Evolutionary conservation across 2,888 invertebrate genomes (phyloP), one percentile per base, ranked within the genome.

Genomic region (Nomada hirtipes): DNA sequence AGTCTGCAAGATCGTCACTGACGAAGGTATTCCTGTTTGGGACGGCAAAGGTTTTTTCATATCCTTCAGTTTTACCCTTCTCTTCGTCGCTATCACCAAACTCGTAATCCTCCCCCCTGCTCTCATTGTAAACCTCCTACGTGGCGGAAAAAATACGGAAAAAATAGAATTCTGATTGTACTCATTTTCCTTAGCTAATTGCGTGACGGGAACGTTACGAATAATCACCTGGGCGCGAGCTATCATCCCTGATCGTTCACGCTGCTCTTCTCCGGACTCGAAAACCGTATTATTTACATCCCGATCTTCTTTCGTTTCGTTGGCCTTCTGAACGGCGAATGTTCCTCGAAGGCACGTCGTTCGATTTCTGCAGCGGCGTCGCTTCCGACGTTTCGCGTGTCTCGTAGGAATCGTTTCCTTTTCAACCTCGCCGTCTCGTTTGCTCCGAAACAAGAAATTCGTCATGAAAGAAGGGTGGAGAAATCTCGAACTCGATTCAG

Each of bases 361-460:
- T 18, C 79, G 86, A 69, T 79, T 84, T 69, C 68, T 86, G 50
- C 89, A 90, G 10, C 82, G 83, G 26, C 84, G 79, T 61, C 85
- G 86, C 63, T 84, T 89, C 52, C 88, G 88, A 61, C 81, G 82
- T 53, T 78, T 90, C 60, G 82, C 68, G 50, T 84, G 84, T 18
- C 88, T 85, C 52, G 73, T 76, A 10, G 84, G 72, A 9, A 67
- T 42, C 18, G 29, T 11, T 11, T 76, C 83, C 9, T 67, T 76
- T 10, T 84, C 82, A 18, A 59, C 2, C 4, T 60, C 57, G 0
- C 76, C 76, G 42, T 63, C 78, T 7, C 83, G 74, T 29, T 83
- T 71, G 15, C 13, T 59, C 11, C 79, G 71, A n/a, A 59, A 52
- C 11, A 47, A 59, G 15, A 47, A 15, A 3, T 11, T 10, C 26